Percentiles rank a stretch among this genome's conserved stretches.
These are phyloP conservation scores for Muraenolepis orangiensis DNA, from an alignment of 2,797 vertebrate genomes.

Conservation along the genomic window DNA sequence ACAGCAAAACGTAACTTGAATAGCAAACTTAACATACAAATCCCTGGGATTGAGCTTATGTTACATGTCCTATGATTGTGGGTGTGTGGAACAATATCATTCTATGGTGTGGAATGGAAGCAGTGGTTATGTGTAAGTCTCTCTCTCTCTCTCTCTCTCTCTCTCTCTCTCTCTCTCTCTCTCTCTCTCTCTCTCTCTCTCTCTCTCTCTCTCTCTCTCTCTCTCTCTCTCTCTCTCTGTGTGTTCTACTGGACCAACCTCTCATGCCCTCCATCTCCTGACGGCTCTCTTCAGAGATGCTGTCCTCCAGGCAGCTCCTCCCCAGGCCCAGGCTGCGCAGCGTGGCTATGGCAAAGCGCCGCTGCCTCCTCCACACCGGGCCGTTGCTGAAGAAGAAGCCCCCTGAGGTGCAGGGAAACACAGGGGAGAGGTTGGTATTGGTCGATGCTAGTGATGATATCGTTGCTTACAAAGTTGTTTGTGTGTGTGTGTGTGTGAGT, in stretches of 20 bases:
- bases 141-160: too few relatives aligned
- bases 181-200: too few relatives aligned
- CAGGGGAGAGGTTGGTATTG: neutral
- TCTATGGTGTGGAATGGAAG: too few relatives aligned
- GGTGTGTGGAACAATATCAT: too few relatives aligned
- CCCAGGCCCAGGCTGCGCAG: constrained; percentile 68
- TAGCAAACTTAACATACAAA: too few relatives aligned
- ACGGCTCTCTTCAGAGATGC: constrained; percentile 62
- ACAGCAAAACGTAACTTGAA: too few relatives aligned
- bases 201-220: neutral
- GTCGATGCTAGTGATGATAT: neutral
- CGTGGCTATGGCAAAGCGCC: constrained; percentile 67
- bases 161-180: too few relatives aligned
- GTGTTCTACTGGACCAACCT: constrained; percentile 51
- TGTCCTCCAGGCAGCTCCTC: constrained; percentile 60
- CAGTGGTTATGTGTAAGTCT: too few relatives aligned
- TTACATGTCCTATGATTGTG: too few relatives aligned
- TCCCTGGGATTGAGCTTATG: too few relatives aligned
- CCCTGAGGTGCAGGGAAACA: constrained; percentile 16
- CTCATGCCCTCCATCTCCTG: constrained; percentile 58
- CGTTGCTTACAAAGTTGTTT: neutral
- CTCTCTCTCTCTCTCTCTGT: neutral
- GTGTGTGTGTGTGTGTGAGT: too few relatives aligned
- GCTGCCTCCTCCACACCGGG: constrained; percentile 65
- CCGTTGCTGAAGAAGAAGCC: constrained; percentile 75